Evolutionary conservation across 2,888 invertebrate species (phyloP).

Genomic region (Parnassius smintheus): DNA sequence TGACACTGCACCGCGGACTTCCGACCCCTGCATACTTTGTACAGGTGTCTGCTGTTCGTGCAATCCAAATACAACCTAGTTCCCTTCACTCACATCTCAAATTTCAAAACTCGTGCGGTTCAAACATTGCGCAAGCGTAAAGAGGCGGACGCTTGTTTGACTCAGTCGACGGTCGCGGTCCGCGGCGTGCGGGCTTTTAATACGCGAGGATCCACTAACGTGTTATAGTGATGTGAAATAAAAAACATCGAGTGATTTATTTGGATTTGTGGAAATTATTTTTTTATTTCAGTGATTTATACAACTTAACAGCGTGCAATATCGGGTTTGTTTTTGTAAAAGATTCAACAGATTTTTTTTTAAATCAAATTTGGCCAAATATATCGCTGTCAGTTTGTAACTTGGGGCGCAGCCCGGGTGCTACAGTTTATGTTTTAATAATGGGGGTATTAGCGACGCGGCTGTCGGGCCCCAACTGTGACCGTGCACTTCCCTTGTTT

Average conservation of each 20-base stretch:
- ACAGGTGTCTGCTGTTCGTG: constrained; percentile 64
- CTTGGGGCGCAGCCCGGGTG: constrained; percentile 27
- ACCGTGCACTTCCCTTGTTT: constrained; percentile 29
- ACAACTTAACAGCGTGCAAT: background rate
- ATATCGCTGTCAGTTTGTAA: constrained; percentile 5
- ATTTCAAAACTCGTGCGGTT: constrained; percentile 38
- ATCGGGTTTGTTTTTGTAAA: constrained; percentile 1
- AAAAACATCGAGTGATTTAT: constrained; percentile 42
- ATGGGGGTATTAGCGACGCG: constrained; percentile 53
- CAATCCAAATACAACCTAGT: constrained; percentile 35
- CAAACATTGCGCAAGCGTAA: constrained; percentile 45
- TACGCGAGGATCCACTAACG: constrained; percentile 19
- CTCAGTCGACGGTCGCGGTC: constrained; percentile 57
- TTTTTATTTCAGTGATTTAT: background rate
- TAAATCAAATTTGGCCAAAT: background rate
- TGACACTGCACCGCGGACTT: constrained; percentile 78
- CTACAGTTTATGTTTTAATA: constrained; percentile 59
- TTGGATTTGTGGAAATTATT: background rate
- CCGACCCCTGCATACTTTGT: constrained; percentile 65
- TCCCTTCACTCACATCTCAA: constrained; percentile 32
- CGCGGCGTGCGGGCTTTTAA: constrained; percentile 42
- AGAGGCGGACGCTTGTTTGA: constrained; percentile 37
- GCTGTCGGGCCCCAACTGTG: constrained; percentile 35
- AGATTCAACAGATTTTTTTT: constrained; percentile 1
- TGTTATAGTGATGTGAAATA: constrained; percentile 54